Evolutionary conservation across 2,113 vertebrate species (phyloP), one percentile per base, ranked within the genome.

Genomic region (Athene noctua): DNA sequence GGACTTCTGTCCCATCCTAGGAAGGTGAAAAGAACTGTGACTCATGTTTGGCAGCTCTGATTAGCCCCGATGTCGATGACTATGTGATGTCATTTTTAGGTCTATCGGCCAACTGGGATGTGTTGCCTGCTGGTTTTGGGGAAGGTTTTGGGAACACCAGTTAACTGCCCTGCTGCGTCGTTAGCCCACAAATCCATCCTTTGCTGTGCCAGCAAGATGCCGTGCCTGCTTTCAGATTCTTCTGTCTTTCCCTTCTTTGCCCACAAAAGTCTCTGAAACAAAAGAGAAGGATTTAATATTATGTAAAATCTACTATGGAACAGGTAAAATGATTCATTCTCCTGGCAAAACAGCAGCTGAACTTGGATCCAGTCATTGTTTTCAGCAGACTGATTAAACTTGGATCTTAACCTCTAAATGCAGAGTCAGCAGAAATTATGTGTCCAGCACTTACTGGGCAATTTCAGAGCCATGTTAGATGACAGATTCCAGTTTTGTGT

Each of bases 381-480:
- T 94, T 91, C 72, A 83, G 54, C 22, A 59, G 46, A 29, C 29
- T 74, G 78, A 95, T 96, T 83, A 47, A 92, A 77, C 27, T 26
- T 44, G 67, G 79, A 79, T 51, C 63, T 73, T 83, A 82, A 68
- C 42, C 49, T 82, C 46, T 38, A 54, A 70, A 61, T 62, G 59
- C 7, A 46, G 8, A 80, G 44, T 86, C 84, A 94, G 63, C 81
- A 80, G 77, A 70, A 91, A 63, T 74, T 51, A 34, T 29, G 20
- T 23, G 88, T 55, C 66, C 71, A 47, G 49, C 38, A 13, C 13
- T 51, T 49, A 54, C 12, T 0, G 6, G 57, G 58, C 23, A 19
- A 61, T 85, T 87, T 80, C 46, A 5, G 10, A 73, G 42, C 51
- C 27, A 5, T 10, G 23, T 36, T 52, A 92, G 59, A 62, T 5